These are phyloP conservation scores for Lordiphosa stackelbergi DNA, from an alignment of 1,140 invertebrate species.

Conservation along the genomic window DNA sequence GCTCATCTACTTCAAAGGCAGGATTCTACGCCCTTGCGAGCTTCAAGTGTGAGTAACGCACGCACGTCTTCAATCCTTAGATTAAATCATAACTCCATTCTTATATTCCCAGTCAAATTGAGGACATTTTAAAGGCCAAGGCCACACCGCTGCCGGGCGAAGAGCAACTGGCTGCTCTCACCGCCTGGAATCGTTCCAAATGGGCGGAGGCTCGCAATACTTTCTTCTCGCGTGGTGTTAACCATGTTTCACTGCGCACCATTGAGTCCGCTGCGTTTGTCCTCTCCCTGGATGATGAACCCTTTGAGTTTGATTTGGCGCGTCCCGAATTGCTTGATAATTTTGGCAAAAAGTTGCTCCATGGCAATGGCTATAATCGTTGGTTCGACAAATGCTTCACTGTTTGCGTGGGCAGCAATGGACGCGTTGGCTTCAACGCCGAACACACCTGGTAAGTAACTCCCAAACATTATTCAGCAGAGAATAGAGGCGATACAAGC, in stretches of 20 bases:
- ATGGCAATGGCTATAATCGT: constrained; percentile 96
- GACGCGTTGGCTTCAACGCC: constrained; percentile 96
- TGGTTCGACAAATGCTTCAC: constrained; percentile 99
- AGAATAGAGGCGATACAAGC: background rate
- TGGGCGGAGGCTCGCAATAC: constrained; percentile 91
- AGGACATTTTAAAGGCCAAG: constrained; percentile 91
- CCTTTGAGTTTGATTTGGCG: constrained; percentile 89
- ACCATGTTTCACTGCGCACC: constrained; percentile 90
- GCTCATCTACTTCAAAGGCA: constrained; percentile 90
- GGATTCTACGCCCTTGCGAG: constrained; percentile 90
- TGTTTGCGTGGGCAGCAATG: constrained; percentile 94
- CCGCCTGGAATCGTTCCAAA: constrained; percentile 91
- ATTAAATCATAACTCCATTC: constrained; percentile 6
- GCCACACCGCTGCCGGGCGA: constrained; percentile 87
- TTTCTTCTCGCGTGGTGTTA: constrained; percentile 87
- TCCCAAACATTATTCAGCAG: background rate
- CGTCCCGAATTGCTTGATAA: constrained; percentile 89
- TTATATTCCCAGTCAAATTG: constrained; percentile 86
- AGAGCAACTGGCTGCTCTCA: constrained; percentile 92
- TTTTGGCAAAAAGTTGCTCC: constrained; percentile 91
- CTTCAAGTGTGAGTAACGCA: constrained; percentile 89
- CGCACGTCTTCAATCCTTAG: background rate
- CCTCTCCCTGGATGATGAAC: constrained; percentile 85
- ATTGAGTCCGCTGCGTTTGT: constrained; percentile 97
- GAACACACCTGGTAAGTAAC: constrained; percentile 96